A percentile compares a stretch with the other conserved stretches of the same genome.
Evolutionary conservation across 2,797 vertebrate genomes (phyloP).

Genomic region (Falco columbarius): DNA sequence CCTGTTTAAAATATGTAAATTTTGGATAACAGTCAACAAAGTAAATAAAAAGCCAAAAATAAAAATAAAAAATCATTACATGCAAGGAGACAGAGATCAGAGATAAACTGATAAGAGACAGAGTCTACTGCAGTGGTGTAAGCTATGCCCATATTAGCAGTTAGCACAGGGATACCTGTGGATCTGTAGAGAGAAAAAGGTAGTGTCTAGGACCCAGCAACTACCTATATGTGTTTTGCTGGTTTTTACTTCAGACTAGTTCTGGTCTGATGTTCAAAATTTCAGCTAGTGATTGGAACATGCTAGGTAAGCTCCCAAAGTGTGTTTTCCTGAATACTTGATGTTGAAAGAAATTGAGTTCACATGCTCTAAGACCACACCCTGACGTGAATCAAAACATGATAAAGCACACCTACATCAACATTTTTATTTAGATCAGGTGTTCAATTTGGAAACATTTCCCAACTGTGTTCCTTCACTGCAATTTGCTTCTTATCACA

Average conservation of each 20-base stretch:
- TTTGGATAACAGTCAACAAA: neutral
- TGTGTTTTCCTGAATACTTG: neutral
- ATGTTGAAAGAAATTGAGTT: neutral
- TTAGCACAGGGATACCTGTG: neutral
- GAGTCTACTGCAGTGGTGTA: neutral
- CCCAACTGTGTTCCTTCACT: neutral
- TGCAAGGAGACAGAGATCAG: neutral
- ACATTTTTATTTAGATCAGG: neutral
- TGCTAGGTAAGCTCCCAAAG: neutral
- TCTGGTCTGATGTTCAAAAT: neutral
- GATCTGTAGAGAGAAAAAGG: neutral
- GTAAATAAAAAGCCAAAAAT: neutral
- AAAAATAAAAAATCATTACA: neutral
- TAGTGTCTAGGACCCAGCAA: neutral
- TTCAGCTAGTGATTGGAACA: neutral
- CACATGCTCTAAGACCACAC: rapidly evolving
- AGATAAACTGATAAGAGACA: neutral
- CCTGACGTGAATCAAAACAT: neutral
- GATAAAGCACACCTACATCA: neutral
- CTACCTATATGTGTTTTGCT: neutral
- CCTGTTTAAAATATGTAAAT: neutral
- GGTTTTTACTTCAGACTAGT: neutral
- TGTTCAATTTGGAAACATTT: neutral
- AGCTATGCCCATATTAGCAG: neutral
- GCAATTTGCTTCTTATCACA: neutral